Evolutionary conservation across 2,113 vertebrate genomes (phyloP).

Genomic region (Crotophaga sulcirostris): DNA sequence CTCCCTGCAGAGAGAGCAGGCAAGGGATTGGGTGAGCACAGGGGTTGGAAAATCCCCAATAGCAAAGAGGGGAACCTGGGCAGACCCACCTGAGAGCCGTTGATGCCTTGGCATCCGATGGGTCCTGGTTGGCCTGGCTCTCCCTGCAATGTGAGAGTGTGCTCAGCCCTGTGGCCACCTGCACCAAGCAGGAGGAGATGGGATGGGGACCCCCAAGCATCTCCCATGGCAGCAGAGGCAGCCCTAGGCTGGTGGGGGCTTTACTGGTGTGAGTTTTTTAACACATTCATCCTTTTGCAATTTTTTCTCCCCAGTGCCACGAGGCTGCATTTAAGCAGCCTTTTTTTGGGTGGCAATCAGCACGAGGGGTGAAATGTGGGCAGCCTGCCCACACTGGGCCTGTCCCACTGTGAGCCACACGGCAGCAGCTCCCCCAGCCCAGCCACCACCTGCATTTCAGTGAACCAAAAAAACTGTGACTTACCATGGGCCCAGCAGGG

Average conservation of each 20-base stretch:
- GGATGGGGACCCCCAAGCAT: accelerated
- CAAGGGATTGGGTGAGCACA: accelerated
- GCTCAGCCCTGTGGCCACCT: neutral
- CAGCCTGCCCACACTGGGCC: neutral
- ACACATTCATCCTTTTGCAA: neutral
- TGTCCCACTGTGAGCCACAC: accelerated
- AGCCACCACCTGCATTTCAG: accelerated
- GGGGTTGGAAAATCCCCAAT: accelerated
- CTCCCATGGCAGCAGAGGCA: neutral
- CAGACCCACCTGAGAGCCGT: slow-evolving; percentile 82
- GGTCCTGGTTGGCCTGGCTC: slow-evolving; percentile 75
- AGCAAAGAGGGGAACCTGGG: accelerated
- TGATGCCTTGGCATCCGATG: slow-evolving; percentile 77
- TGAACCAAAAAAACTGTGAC: neutral
- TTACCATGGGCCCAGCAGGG: slow-evolving; percentile 77
- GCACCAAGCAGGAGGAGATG: accelerated
- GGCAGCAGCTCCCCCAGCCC: neutral
- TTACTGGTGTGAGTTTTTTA: accelerated
- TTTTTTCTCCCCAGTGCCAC: accelerated
- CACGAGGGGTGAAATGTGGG: neutral
- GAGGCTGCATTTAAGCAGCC: neutral
- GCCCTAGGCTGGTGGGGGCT: accelerated
- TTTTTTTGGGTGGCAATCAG: neutral
- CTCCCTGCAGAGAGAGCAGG: slow-evolving; percentile 76
- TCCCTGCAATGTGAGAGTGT: slow-evolving; percentile 56